Percentiles rank a stretch among this genome's conserved stretches.
phyloP scores from a whole-genome alignment of 2,113 vertebrate genomes.

The Gyps fulvus region DNA sequence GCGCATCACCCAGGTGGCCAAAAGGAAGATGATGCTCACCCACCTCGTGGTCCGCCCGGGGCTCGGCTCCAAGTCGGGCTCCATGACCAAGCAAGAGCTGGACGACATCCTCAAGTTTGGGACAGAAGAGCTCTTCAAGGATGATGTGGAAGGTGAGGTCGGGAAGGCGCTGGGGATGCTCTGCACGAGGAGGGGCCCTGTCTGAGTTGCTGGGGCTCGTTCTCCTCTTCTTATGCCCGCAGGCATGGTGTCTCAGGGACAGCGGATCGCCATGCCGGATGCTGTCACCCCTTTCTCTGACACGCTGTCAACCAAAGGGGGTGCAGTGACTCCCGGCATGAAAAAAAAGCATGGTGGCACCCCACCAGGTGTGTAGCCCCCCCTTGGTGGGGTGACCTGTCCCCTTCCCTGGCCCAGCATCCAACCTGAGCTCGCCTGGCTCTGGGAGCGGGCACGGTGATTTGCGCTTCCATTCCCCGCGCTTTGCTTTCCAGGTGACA shows the following conservation, averaged over 20 bases:
- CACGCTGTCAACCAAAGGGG: slow-evolving; percentile 56
- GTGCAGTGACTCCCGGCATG: slow-evolving; percentile 36
- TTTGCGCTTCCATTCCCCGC: rapidly evolving
- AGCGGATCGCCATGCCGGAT: slow-evolving; percentile 47
- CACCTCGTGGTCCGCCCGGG: slow-evolving; percentile 95
- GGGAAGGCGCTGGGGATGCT: not conserved
- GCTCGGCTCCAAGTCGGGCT: slow-evolving; percentile 95
- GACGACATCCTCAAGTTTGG: slow-evolving; percentile 98
- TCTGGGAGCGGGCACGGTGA: rapidly evolving
- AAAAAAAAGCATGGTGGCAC: slow-evolving; percentile 74
- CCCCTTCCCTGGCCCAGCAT: not conserved
- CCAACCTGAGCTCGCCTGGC: not conserved
- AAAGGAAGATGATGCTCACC: slow-evolving; percentile 99
- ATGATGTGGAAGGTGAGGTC: slow-evolving; percentile 87
- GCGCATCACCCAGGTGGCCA: slow-evolving; percentile 97
- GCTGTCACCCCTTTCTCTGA: slow-evolving; percentile 62
- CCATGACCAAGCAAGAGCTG: slow-evolving; percentile 98
- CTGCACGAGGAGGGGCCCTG: rapidly evolving
- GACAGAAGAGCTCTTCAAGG: slow-evolving; percentile 97
- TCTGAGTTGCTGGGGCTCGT: not conserved
- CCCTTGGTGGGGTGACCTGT: rapidly evolving
- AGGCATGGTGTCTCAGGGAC: slow-evolving; percentile 78
- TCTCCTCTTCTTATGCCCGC: not conserved
- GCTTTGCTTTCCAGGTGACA: slow-evolving; percentile 79
- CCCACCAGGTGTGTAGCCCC: slow-evolving; percentile 65